Evolutionary conservation across 2,797 vertebrate species (phyloP).

Genomic region (Ceyx erithaca): DNA sequence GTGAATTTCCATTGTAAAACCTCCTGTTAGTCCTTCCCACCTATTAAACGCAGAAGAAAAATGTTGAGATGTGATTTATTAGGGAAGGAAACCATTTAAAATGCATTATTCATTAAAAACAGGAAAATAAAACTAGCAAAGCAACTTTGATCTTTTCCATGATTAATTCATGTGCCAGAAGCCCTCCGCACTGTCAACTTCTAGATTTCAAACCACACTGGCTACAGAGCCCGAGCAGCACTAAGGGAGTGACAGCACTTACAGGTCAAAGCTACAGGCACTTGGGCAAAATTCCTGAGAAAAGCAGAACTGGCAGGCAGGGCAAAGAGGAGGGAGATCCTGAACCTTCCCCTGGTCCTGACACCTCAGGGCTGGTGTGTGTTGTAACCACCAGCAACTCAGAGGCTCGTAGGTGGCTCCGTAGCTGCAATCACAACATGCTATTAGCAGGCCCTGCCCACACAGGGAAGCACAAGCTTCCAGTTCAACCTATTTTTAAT

Average conservation of each 20-base stretch:
- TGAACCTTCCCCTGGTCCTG: background rate
- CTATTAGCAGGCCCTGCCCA: background rate
- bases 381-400: background rate
- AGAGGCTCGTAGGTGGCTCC: background rate
- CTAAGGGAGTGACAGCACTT: background rate
- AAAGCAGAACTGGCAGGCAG: background rate
- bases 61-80: slow-evolving; percentile 3
- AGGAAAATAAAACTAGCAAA: slow-evolving; percentile 48
- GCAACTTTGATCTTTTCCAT: slow-evolving; percentile 18
- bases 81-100: slow-evolving; percentile 19
- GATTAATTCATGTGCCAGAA: background rate
- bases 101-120: slow-evolving; percentile 53
- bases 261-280: background rate
- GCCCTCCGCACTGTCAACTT: background rate
- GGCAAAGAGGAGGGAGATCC: background rate
- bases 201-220: background rate
- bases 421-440: background rate
- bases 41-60: slow-evolving; percentile 13
- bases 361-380: accelerated
- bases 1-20: slow-evolving; percentile 33
- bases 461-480: background rate
- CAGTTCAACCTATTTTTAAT: slow-evolving; percentile 43
- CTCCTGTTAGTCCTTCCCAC: background rate
- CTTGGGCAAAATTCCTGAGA: background rate
- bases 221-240: background rate